phyloP scores from a whole-genome alignment of 2,888 invertebrate species.

The Laspeyria flexula region DNA sequence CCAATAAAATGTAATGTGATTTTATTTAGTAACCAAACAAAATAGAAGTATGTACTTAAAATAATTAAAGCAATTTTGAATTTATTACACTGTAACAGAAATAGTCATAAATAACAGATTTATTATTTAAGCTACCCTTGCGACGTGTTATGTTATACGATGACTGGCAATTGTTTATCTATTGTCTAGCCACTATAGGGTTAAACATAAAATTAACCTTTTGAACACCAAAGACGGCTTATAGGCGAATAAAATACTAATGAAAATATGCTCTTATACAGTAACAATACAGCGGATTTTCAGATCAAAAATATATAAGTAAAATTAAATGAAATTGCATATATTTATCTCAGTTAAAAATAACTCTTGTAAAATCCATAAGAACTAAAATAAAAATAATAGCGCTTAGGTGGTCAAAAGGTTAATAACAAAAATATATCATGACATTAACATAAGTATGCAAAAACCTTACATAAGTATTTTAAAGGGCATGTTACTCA shows the following conservation, averaged over 20 bases:
- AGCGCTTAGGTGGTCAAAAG: no score
- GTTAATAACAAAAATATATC: constrained; percentile 6
- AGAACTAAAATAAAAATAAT: no score
- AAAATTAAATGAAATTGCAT: no score
- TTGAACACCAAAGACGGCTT: no score
- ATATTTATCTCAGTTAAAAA: no score
- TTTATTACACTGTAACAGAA: no score
- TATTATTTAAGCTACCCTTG: neutral
- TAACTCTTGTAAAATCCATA: no score
- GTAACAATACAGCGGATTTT: no score
- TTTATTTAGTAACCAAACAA: neutral
- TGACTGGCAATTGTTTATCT: neutral
- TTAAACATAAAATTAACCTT: constrained; percentile 21
- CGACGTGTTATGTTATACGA: neutral
- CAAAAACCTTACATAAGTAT: neutral
- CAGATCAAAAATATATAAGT: no score
- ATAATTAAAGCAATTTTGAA: neutral
- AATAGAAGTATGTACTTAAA: constrained; percentile 20
- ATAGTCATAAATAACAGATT: no score
- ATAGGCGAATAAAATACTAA: no score
- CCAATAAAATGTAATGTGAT: neutral
- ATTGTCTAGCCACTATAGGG: constrained; percentile 21
- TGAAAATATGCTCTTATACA: no score
- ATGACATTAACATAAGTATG: constrained; percentile 16
- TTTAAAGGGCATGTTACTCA: constrained; percentile 25